phyloP scores from a whole-genome alignment of 2,113 vertebrate species.

The Grammomys dolichurus region DNA sequence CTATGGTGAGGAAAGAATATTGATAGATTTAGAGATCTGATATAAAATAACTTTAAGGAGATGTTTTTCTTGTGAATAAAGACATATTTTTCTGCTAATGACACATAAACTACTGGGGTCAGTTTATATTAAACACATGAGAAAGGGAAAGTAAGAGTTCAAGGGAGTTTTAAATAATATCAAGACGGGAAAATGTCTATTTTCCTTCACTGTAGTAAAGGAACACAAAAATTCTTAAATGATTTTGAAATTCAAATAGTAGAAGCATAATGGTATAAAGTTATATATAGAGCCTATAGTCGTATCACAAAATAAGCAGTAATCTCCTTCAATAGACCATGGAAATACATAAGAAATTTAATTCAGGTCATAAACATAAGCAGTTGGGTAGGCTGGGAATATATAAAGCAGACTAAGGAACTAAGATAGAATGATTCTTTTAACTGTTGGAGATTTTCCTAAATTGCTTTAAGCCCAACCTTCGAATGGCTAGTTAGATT shows the following conservation, averaged over 20 bases:
- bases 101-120: background rate
- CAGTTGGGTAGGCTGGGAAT: background rate
- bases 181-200: background rate
- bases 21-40: background rate
- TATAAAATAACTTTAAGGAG: background rate
- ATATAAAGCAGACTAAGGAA: background rate
- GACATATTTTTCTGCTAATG: background rate
- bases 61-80: background rate
- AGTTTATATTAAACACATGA: background rate
- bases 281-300: background rate
- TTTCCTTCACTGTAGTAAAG: background rate
- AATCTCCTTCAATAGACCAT: no score
- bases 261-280: background rate
- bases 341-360: background rate
- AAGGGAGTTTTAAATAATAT: background rate
- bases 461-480: background rate
- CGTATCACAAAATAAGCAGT: background rate
- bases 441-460: background rate
- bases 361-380: background rate
- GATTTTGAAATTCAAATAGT: background rate
- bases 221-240: background rate
- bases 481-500: background rate
- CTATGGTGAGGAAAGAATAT: background rate
- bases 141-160: background rate
- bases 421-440: background rate